These are phyloP conservation scores for Synergus laeviventris DNA, from an alignment of 2,888 invertebrate genomes.

Conservation along the genomic window DNA sequence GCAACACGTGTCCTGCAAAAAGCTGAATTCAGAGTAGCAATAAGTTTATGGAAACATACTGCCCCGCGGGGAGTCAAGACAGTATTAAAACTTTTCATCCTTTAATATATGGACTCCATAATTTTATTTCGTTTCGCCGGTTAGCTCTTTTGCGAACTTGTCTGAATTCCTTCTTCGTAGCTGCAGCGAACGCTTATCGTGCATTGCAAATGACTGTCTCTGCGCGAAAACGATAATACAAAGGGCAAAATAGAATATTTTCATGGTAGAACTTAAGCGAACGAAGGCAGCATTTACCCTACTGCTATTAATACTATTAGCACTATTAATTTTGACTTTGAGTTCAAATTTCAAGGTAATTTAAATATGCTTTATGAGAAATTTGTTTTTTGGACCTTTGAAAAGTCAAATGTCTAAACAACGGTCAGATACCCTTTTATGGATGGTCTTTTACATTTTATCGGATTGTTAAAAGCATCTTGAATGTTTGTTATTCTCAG, in stretches of 20 bases:
- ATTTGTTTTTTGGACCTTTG: too few relatives aligned
- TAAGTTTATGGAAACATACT: constrained; percentile 71
- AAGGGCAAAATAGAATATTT: background rate
- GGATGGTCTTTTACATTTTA: too few relatives aligned
- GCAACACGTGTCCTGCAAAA: constrained; percentile 72
- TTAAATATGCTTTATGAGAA: too few relatives aligned
- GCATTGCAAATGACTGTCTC: constrained; percentile 11
- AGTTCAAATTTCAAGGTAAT: too few relatives aligned
- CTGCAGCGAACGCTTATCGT: constrained; percentile 6
- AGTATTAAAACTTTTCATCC: constrained; percentile 68
- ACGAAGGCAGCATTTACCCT: too few relatives aligned
- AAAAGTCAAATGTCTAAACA: too few relatives aligned
- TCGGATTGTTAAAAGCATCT: too few relatives aligned
- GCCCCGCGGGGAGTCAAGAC: constrained; percentile 60
- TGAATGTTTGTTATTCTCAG: too few relatives aligned
- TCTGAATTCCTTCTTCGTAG: constrained; percentile 11
- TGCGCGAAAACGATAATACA: background rate
- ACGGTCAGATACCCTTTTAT: too few relatives aligned
- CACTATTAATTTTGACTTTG: too few relatives aligned
- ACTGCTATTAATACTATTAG: too few relatives aligned
- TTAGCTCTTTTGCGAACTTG: constrained; percentile 40
- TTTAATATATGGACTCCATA: constrained; percentile 64
- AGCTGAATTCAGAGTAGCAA: constrained; percentile 62
- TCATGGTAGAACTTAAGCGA: too few relatives aligned
- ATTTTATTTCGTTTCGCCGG: constrained; percentile 52